Evolutionary conservation across 2,113 vertebrate species (phyloP).

Genomic region (Takifugu flavidus): DNA sequence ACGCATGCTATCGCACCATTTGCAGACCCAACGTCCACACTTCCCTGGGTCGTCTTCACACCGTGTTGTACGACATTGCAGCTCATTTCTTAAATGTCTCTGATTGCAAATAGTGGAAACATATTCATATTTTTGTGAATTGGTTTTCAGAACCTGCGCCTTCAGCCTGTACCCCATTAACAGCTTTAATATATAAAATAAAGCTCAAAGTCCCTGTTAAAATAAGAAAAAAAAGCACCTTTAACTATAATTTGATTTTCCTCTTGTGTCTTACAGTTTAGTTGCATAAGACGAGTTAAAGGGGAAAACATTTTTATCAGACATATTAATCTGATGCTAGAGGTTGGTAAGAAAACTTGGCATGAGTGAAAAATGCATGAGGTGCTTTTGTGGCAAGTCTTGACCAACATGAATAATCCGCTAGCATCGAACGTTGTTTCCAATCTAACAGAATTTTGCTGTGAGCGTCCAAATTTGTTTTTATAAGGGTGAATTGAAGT

Average conservation of each 20-base stretch:
- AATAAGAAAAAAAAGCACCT: neutral
- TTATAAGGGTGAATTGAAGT: constrained; percentile 6
- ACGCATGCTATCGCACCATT: constrained; percentile 11
- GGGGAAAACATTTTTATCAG: constrained; percentile 97
- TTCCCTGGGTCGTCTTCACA: constrained; percentile 21
- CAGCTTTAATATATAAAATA: constrained; percentile 11
- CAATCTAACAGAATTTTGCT: constrained; percentile 20
- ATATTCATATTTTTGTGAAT: too few species aligned
- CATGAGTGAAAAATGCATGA: constrained; percentile 75
- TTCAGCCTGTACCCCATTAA: neutral
- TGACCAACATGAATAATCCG: constrained; percentile 7
- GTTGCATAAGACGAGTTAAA: constrained; percentile 92
- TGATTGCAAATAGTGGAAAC: constrained; percentile 3
- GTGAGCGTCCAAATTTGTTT: constrained; percentile 38
- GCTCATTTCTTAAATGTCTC: constrained; percentile 21
- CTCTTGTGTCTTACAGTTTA: constrained; percentile 89
- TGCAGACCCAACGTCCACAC: constrained; percentile 21
- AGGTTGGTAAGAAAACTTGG: constrained; percentile 84
- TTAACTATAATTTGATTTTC: constrained; percentile 61
- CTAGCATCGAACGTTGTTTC: neutral
- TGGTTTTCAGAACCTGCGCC: too few species aligned
- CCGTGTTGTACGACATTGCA: constrained; percentile 6
- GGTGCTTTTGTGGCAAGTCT: constrained; percentile 42
- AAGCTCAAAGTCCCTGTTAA: constrained; percentile 43
- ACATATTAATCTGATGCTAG: constrained; percentile 99